Conservation (phyloP, 2,797 vertebrate species). For the Sebastes steindachneri region DNA sequence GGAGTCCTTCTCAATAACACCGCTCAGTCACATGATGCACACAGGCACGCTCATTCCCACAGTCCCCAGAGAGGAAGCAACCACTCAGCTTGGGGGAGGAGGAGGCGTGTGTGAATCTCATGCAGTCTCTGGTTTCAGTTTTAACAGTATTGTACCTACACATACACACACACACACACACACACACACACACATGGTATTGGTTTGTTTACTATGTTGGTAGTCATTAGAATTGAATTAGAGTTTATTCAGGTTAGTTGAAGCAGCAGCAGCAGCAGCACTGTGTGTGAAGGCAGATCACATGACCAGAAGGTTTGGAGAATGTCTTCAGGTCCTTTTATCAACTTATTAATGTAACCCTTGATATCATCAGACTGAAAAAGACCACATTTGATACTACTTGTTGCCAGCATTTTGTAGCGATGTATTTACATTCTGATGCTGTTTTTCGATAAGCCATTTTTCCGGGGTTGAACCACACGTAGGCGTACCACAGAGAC, state of each 20-base stretch:
- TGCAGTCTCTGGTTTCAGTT: slow-evolving; percentile 15
- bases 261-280: neutral
- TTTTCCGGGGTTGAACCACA: neutral
- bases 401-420: too few species aligned
- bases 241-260: neutral
- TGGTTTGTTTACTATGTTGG: neutral
- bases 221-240: neutral
- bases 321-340: neutral
- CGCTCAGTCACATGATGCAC: neutral
- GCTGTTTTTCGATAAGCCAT: neutral
- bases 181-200: neutral
- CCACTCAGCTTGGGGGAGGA: neutral
- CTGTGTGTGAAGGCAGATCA: neutral
- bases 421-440: neutral
- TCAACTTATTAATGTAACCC: neutral
- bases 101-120: neutral
- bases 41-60: neutral
- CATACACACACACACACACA: neutral
- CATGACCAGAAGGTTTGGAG: neutral
- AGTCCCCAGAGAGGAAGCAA: slow-evolving; percentile 25
- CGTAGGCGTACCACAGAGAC: neutral
- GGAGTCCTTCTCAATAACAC: slow-evolving; percentile 7
- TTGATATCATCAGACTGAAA: too few species aligned
- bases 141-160: neutral
- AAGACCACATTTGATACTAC: too few species aligned